phyloP scores from a whole-genome alignment of 2,113 vertebrate genomes.

The Diglossa brunneiventris region DNA sequence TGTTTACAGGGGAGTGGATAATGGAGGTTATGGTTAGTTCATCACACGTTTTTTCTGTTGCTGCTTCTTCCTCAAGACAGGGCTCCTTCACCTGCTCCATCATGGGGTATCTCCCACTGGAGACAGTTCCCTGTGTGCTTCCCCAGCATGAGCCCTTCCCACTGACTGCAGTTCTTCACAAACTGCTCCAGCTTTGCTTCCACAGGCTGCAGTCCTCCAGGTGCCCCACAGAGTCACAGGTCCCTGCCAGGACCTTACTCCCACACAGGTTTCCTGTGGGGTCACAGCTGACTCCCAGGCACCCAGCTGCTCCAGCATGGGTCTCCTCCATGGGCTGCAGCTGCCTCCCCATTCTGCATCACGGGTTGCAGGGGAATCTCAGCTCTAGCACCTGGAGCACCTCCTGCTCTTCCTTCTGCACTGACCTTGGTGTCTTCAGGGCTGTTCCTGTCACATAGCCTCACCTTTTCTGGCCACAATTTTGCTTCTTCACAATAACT shows the following conservation, averaged over 20 bases:
- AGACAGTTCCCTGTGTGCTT: not conserved
- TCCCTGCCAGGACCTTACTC: not conserved
- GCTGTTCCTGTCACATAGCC: not conserved
- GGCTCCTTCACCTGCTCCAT: not conserved
- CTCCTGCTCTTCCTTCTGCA: fast-evolving
- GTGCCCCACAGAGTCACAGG: no score
- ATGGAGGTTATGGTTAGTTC: not conserved
- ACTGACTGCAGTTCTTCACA: not conserved
- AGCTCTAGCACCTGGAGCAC: fast-evolving
- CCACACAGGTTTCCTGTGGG: not conserved
- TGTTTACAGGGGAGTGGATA: not conserved
- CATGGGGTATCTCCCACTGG: fast-evolving
- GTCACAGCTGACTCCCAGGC: not conserved
- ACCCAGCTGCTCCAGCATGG: not conserved
- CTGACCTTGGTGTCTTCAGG: not conserved
- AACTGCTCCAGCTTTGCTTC: not conserved
- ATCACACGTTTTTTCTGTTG: not conserved
- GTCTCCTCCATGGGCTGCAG: not conserved
- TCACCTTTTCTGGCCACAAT: not conserved
- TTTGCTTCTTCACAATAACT: not conserved
- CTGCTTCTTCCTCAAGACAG: not conserved
- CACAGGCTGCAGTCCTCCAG: fast-evolving
- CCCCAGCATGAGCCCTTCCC: fast-evolving
- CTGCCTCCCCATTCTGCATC: not conserved
- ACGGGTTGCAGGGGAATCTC: fast-evolving